A percentile compares a stretch with the other conserved stretches of the same genome.
These are phyloP conservation scores for Clarias batrachus DNA, from an alignment of 2,113 vertebrate genomes.

Conservation along the genomic window DNA sequence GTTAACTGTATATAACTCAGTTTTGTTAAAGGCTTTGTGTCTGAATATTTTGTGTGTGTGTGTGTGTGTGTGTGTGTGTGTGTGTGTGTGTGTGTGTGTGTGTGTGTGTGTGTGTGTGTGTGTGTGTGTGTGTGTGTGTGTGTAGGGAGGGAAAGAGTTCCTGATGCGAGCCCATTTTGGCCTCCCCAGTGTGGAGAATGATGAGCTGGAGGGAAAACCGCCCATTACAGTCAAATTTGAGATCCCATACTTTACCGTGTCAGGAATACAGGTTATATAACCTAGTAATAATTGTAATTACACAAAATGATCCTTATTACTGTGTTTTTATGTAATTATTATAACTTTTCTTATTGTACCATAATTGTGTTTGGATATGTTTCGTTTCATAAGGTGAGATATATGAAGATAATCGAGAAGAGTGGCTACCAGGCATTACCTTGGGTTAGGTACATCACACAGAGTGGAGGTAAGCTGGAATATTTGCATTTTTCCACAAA, in stretches of 20 bases:
- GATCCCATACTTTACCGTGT: conserved; percentile 94
- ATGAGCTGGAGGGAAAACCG: conserved; percentile 84
- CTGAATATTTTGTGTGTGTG: conserved; percentile 14
- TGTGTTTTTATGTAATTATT: not conserved
- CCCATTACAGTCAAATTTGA: conserved; percentile 91
- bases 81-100: conserved; percentile 6
- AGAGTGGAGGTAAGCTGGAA: conserved; percentile 81
- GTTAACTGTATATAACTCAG: not conserved
- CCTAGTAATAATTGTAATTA: not conserved
- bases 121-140: not conserved
- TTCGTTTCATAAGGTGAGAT: conserved; percentile 77
- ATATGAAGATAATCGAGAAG: conserved; percentile 96
- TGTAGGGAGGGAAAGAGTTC: conserved; percentile 90
- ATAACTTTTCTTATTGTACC: not conserved
- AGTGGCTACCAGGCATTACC: conserved; percentile 84
- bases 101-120: conserved; percentile 22
- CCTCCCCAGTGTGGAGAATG: conserved; percentile 88
- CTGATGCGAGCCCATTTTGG: conserved; percentile 93
- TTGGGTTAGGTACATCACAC: conserved; percentile 93
- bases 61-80: conserved; percentile 7
- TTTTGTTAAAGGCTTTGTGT: not conserved
- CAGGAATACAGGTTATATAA: conserved; percentile 83
- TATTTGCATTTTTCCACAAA: conserved; percentile 37
- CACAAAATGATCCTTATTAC: not conserved
- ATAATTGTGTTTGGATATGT: not conserved